Conservation (phyloP, 2,113 vertebrate genomes). For the Ochotona curzoniae region DNA sequence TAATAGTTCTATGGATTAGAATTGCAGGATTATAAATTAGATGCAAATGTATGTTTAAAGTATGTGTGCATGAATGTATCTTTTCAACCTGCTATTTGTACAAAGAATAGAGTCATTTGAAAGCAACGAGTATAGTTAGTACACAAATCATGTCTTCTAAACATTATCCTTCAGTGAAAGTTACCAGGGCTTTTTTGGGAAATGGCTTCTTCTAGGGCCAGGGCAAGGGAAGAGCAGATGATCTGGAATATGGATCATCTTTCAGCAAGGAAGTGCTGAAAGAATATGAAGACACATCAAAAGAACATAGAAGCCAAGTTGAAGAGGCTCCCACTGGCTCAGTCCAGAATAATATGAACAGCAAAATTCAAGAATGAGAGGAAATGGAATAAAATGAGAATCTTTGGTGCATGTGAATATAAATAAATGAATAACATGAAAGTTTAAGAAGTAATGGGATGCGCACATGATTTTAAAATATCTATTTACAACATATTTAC, state of each 20-base stretch:
- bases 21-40: background rate
- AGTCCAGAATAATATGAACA: background rate
- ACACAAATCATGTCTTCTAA: slow-evolving; percentile 25
- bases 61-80: background rate
- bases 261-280: slow-evolving; percentile 19
- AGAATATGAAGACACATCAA: background rate
- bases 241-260: background rate
- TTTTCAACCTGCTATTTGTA: background rate
- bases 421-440: background rate
- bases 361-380: slow-evolving; percentile 33
- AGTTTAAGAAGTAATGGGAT: background rate
- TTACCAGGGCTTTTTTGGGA: background rate
- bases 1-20: background rate
- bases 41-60: background rate
- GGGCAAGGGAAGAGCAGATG: slow-evolving; percentile 4
- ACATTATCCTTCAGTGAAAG: slow-evolving; percentile 17
- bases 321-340: background rate
- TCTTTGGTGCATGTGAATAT: background rate
- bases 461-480: background rate
- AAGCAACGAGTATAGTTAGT: background rate
- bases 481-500: background rate
- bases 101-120: background rate
- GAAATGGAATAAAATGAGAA: background rate
- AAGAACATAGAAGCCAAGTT: background rate
- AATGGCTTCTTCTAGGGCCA: background rate